phyloP scores from a whole-genome alignment of 1,140 invertebrate genomes.

The Augochlora pura region DNA sequence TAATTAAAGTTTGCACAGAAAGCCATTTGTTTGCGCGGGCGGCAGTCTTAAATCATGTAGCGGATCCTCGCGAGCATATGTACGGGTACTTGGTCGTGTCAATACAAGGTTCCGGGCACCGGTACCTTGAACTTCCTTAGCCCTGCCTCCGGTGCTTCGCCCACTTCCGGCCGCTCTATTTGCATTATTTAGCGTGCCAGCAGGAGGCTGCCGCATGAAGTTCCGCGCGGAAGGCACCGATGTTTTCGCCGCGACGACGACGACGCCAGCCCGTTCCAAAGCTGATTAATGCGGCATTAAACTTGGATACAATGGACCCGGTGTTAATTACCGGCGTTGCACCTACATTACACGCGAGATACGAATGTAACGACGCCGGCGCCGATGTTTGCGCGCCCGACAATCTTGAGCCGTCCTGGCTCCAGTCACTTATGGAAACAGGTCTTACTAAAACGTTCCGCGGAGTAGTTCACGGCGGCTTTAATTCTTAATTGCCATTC shows the following conservation, averaged over 20 bases:
- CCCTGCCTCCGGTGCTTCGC: background rate
- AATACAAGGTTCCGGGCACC: background rate
- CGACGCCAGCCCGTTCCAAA: background rate
- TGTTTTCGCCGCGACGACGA: background rate
- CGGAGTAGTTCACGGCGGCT: background rate
- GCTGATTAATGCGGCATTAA: conserved; percentile 37
- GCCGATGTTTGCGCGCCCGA: background rate
- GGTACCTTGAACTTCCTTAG: background rate
- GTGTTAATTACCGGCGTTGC: conserved; percentile 18
- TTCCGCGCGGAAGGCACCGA: background rate
- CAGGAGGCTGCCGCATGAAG: background rate
- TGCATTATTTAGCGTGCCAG: conserved; percentile 23
- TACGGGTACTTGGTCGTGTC: background rate
- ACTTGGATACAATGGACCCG: conserved; percentile 27
- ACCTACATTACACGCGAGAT: background rate
- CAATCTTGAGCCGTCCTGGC: background rate
- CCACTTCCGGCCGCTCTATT: background rate
- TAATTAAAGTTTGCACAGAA: background rate
- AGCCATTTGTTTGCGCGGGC: too few species aligned
- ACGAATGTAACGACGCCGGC: conserved; percentile 12
- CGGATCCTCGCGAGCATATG: background rate
- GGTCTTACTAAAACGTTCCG: background rate
- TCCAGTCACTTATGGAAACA: background rate
- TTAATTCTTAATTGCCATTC: background rate
- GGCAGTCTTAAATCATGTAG: background rate